Evolutionary conservation across 2,797 vertebrate genomes (phyloP).

Genomic region (Mallotus villosus): DNA sequence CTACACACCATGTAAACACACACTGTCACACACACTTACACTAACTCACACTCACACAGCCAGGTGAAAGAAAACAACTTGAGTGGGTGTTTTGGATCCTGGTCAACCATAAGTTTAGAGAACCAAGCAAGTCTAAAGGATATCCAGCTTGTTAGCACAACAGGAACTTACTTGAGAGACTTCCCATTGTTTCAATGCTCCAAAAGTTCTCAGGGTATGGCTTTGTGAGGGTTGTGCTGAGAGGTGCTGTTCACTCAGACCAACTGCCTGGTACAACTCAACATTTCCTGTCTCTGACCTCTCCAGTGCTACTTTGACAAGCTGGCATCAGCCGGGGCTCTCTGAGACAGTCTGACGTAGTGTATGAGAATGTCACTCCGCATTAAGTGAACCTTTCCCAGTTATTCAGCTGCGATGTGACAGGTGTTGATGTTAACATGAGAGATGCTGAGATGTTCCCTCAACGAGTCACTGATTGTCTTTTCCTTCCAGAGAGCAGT

Average conservation of each 20-base stretch:
- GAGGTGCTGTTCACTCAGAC: neutral
- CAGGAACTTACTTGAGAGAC: neutral
- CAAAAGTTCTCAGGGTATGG: too few species aligned
- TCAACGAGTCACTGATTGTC: neutral
- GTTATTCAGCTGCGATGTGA: neutral
- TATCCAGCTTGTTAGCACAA: slow-evolving; percentile 14
- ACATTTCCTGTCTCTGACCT: neutral
- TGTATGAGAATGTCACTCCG: neutral
- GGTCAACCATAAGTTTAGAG: slow-evolving; percentile 18
- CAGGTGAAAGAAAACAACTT: slow-evolving; percentile 22
- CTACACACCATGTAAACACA: neutral
- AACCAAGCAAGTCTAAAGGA: slow-evolving; percentile 4
- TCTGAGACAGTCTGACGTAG: too few species aligned
- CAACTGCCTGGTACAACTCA: neutral
- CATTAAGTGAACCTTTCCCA: neutral
- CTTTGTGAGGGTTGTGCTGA: neutral
- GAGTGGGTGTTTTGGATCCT: slow-evolving; percentile 14
- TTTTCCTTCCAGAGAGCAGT: neutral
- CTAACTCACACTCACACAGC: neutral
- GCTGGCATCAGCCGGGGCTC: slow-evolving; percentile 1
- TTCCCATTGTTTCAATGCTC: neutral
- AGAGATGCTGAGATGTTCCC: neutral
- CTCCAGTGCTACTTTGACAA: neutral
- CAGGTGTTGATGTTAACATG: neutral
- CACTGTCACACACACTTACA: neutral